These are phyloP conservation scores for Drosophila sp. DNA, from an alignment of 1,140 invertebrate genomes.

Conservation along the genomic window DNA sequence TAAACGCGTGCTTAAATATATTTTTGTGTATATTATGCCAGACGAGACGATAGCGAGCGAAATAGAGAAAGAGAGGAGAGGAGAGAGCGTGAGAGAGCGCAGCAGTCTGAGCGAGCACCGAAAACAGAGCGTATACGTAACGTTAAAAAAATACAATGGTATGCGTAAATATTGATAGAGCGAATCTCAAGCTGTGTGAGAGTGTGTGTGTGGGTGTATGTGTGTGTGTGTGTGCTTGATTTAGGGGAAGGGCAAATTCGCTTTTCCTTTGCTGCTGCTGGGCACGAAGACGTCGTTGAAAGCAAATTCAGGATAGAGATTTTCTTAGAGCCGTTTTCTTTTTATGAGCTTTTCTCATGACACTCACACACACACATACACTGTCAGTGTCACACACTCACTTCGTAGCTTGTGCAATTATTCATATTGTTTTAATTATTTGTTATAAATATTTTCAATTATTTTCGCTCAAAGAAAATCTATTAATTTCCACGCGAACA, in stretches of 20 bases:
- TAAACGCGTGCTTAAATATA: constrained; percentile 21
- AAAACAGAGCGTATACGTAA: constrained; percentile 72
- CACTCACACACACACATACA: constrained; percentile 23
- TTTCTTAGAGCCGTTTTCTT: constrained; percentile 68
- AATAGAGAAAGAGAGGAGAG: background rate
- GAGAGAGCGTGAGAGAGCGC: constrained; percentile 10
- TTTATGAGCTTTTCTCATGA: constrained; percentile 60
- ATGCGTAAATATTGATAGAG: constrained; percentile 80
- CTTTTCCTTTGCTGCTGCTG: constrained; percentile 59
- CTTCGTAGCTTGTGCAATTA: constrained; percentile 23
- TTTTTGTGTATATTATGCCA: constrained; percentile 27
- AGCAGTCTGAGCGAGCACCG: constrained; percentile 23
- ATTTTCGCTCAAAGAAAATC: background rate
- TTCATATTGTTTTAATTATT: constrained; percentile 37
- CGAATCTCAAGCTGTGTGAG: constrained; percentile 49
- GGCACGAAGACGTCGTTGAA: constrained; percentile 65
- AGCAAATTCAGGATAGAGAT: constrained; percentile 81
- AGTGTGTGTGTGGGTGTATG: constrained; percentile 23
- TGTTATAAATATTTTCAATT: background rate
- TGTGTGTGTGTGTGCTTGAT: constrained; percentile 20
- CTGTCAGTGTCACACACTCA: background rate
- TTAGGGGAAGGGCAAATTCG: constrained; percentile 52
- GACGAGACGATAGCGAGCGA: constrained; percentile 11
- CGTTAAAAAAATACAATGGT: constrained; percentile 73
- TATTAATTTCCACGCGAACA: background rate